phyloP scores from a whole-genome alignment of 2,113 vertebrate species.

The Passer montanus region DNA sequence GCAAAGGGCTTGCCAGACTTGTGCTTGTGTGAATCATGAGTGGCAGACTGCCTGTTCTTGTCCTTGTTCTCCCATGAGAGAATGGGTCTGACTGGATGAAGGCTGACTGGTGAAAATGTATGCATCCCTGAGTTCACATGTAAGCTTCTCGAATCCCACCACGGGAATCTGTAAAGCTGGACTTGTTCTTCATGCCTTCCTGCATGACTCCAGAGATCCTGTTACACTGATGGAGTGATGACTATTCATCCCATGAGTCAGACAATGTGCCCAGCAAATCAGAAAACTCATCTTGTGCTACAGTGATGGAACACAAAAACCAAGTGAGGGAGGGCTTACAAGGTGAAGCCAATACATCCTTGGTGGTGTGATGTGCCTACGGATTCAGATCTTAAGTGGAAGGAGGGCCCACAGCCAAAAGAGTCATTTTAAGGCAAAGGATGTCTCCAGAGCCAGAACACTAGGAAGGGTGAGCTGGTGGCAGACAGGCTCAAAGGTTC shows the following conservation, averaged over 20 bases:
- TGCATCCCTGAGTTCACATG: not conserved
- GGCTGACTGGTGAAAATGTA: not conserved
- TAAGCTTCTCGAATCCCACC: not conserved
- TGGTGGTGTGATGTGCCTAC: not conserved
- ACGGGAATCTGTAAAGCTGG: not conserved
- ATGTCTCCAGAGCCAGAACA: not conserved
- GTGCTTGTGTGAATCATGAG: not conserved
- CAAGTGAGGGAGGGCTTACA: fast-evolving
- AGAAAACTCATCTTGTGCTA: not conserved
- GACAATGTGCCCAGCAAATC: not conserved
- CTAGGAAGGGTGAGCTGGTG: not conserved
- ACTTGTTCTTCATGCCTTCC: not conserved
- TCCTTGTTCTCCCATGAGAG: fast-evolving
- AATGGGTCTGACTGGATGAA: not conserved
- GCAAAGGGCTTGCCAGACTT: not conserved
- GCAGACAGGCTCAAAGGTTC: not conserved
- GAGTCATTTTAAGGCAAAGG: not conserved
- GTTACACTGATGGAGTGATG: not conserved
- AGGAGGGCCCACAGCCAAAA: not conserved
- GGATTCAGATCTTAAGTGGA: not conserved
- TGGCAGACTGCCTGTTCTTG: not conserved
- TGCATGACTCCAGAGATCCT: not conserved
- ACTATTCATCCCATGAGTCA: not conserved
- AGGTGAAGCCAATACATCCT: not conserved
- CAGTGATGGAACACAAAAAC: not conserved